Evolutionary conservation across 2,888 invertebrate species (phyloP), one percentile per base, ranked within the genome.

Genomic region (Diadegma fenestrale): DNA sequence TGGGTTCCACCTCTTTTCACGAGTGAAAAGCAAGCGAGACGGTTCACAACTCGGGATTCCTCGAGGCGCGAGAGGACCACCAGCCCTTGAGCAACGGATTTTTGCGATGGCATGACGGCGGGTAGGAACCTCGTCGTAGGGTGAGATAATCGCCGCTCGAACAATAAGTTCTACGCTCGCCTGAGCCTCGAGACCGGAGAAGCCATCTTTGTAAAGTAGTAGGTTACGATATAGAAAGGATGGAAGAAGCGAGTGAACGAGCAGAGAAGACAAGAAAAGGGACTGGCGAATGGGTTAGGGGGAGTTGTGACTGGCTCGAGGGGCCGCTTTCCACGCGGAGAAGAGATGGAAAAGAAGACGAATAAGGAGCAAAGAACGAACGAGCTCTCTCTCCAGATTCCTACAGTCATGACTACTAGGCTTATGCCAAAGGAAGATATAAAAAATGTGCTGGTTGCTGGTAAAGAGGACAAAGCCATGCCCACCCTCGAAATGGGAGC

Each of bases 141-240:
- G 89, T 88, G 88, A 89, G 89, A 89, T 90, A 90, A 90, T 90
- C 90, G 88, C 83, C 87, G 86, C 81, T 80, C 88, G 88, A 88
- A 90, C 90, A 90, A 89, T 89, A 88, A 90, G 89, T 88, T 87
- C 81, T 73, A 79, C 72, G 69, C 37, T 66, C 76, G 63, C 79
- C 43, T 64, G 76, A 63, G 61, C 73, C 73, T 72, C 66, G 26
- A 72, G 71, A 69, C 82, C 51, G 80, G 43, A 43, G 73, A 64
- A 73, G 80, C 75, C 83, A 86, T 86, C 86, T 87, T 87, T 78
- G 83, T 80, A 80, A 86, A 86, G 85, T 85, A 80, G 80, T 68
- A 80, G 75, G 82, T 79, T 75, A 64, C 76, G 78, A 61, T 61
- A 80, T 30, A 54, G 54, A n/a, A 26, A 63, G 37, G 72, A 61